phyloP scores from a whole-genome alignment of 1,140 invertebrate genomes.

The Cepaea nemoralis region DNA sequence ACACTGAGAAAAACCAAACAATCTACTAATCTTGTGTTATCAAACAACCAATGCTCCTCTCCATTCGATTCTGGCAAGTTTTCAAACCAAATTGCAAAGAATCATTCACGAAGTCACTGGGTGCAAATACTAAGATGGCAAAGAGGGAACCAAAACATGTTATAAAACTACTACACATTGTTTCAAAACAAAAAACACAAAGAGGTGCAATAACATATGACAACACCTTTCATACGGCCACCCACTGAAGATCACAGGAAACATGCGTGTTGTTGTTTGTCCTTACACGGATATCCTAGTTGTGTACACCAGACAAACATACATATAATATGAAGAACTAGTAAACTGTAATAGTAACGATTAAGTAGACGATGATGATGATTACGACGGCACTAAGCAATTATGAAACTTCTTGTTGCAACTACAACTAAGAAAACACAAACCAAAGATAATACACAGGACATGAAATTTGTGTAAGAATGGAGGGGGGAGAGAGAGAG shows the following conservation, averaged over 20 bases:
- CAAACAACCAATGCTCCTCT: neutral
- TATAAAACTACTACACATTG: neutral
- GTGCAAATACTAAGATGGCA: neutral
- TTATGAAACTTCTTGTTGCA: too few relatives aligned
- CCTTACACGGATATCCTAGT: neutral
- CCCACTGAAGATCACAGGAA: slow-evolving; percentile 29
- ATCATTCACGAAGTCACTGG: neutral
- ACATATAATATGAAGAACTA: neutral
- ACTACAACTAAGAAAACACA: too few relatives aligned
- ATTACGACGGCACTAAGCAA: neutral
- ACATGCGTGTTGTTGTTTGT: slow-evolving; percentile 1
- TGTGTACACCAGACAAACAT: neutral
- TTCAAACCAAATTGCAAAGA: neutral
- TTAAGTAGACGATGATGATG: neutral
- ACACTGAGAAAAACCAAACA: neutral
- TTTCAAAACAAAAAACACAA: slow-evolving; percentile 1
- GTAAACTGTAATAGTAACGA: neutral
- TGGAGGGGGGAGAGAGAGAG: neutral
- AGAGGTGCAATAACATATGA: neutral
- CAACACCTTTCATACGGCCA: neutral
- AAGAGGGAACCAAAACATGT: neutral
- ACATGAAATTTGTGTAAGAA: neutral
- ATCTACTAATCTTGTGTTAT: too few relatives aligned
- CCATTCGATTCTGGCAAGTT: neutral
- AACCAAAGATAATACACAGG: neutral